Evolutionary conservation across 1,140 invertebrate species (phyloP), one percentile per base, ranked within the genome.

Genomic region (Whitmania pigra): DNA sequence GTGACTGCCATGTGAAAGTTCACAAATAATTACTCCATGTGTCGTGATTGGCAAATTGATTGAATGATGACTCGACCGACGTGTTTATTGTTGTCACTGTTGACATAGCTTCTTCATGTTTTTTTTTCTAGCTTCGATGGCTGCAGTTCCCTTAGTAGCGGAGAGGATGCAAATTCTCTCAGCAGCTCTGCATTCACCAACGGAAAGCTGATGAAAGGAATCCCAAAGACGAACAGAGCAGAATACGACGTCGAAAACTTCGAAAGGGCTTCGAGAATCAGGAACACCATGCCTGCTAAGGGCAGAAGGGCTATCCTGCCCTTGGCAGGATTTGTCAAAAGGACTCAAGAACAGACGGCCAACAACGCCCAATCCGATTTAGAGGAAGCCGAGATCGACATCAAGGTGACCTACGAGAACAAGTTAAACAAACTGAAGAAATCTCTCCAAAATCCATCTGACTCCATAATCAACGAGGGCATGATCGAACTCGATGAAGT

Each of bases 251-350:
- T 11, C 43, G 43, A 63, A 15, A 13, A 63, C 57, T 63, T 63
- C 29, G 22, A 22, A 63, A 63, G 57, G 22, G 57, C 15, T 25
- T 25, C 22, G 9, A 31, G 57, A 31, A 63, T 25, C 18, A 49
- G 69, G 27, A 53, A 4, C 22, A 53, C 36, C 22, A 36, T 70
- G 31, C 69, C 69, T 53, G 22, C 53, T 49, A 36, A 29, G n/a
- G 69, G 69, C 36, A 11, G 49, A 13, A 20, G 49, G n/a, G 69
- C 69, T 22, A 70, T 70, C 6, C 69, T 70, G 40, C 69, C 69
- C 1, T 25, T 70, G 22, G n/a, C 69, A 2, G 69, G 69, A 53
- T 70, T 70, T 25, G 69, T 70, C 25, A 70, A 70, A n/a, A 70
- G 53, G 69, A 70, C 2, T 70, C 69, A 70, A 53, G 31, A 53